phyloP scores from a whole-genome alignment of 2,888 invertebrate species.

The Agrochola lychnidis region DNA sequence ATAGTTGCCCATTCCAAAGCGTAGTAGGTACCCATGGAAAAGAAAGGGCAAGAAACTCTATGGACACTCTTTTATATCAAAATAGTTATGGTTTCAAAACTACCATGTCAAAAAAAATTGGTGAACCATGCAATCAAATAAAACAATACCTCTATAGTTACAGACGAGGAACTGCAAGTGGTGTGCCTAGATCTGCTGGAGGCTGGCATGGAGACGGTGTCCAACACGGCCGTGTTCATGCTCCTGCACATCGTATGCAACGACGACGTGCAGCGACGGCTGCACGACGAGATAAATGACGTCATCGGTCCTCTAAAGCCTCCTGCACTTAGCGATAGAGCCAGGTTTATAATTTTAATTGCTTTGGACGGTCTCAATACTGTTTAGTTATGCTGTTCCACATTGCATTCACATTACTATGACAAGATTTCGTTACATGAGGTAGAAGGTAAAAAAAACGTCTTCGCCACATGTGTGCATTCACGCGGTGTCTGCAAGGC shows the following conservation, averaged over 20 bases:
- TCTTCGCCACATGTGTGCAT: neutral
- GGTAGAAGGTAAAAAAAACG: neutral
- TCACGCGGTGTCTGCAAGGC: neutral
- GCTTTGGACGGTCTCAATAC: neutral
- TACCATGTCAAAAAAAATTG: neutral
- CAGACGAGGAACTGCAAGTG: constrained; percentile 84
- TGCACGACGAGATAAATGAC: constrained; percentile 91
- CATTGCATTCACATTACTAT: neutral
- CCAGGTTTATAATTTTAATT: constrained; percentile 77
- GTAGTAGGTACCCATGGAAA: no score
- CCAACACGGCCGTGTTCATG: constrained; percentile 91
- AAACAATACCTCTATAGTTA: constrained; percentile 68
- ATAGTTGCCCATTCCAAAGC: no score
- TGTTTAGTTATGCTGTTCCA: neutral
- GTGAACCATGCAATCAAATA: neutral
- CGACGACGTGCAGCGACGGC: constrained; percentile 89
- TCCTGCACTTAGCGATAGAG: constrained; percentile 90
- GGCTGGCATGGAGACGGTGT: constrained; percentile 93
- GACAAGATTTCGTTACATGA: neutral
- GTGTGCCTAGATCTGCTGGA: constrained; percentile 93
- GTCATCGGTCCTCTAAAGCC: constrained; percentile 89
- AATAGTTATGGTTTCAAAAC: neutral
- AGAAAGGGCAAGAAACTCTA: no score
- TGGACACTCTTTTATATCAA: no score
- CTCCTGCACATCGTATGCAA: constrained; percentile 91